Percentiles rank a stretch among this genome's conserved stretches.
These are phyloP conservation scores for Melipona beecheii DNA, from an alignment of 2,888 invertebrate species.

Conservation along the genomic window DNA sequence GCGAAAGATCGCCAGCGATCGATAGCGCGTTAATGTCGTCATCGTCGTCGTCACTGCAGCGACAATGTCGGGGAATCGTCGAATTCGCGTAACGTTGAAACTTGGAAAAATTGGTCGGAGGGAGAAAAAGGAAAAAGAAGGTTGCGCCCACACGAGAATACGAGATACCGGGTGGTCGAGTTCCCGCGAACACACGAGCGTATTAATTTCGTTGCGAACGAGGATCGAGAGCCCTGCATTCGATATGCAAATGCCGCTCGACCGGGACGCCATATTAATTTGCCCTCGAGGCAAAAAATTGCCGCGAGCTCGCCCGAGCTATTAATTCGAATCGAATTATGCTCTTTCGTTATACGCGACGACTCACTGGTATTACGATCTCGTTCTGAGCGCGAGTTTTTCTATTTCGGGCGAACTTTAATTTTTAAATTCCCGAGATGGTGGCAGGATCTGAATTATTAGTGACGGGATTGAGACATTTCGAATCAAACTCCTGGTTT, in stretches of 20 bases:
- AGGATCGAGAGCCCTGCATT: conserved; percentile 27
- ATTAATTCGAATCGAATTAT: no score
- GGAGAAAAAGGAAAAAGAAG: not conserved
- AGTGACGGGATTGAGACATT: no score
- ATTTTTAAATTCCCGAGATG: no score
- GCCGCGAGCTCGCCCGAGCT: no score
- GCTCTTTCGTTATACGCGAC: no score
- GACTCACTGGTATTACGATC: no score
- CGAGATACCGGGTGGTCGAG: not conserved
- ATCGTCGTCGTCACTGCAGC: conserved; percentile 21
- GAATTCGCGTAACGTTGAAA: not conserved
- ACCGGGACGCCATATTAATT: no score
- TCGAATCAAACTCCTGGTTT: no score
- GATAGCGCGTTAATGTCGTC: conserved; percentile 58
- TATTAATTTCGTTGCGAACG: not conserved
- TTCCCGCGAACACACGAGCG: not conserved
- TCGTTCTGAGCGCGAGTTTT: no score
- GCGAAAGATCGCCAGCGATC: conserved; percentile 38
- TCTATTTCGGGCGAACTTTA: no score
- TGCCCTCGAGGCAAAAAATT: no score
- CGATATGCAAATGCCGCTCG: conserved; percentile 36
- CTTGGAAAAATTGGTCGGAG: not conserved
- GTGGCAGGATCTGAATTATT: no score
- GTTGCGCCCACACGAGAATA: not conserved
- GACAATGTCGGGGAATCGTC: conserved; percentile 1